phyloP scores from a whole-genome alignment of 2,113 vertebrate species.

The Procavia capensis region DNA sequence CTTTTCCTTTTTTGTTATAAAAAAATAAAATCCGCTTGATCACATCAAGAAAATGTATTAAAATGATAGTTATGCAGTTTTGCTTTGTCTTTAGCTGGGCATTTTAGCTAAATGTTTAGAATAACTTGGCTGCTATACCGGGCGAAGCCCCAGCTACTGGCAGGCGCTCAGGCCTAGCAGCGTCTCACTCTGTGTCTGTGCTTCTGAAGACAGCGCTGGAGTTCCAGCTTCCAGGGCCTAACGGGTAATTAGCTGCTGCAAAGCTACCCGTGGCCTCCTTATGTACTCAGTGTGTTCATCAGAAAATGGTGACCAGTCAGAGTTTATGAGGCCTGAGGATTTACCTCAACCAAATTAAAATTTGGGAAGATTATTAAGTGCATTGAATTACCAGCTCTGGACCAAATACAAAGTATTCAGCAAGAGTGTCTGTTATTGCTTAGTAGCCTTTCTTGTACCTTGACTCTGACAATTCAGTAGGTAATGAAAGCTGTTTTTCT shows the following conservation, averaged over 20 bases:
- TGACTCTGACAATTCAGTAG: constrained; percentile 6
- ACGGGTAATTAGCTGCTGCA: not conserved
- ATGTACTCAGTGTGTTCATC: constrained; percentile 9
- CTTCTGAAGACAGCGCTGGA: not conserved
- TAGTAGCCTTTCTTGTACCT: not conserved
- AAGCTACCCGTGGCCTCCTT: constrained; percentile 13
- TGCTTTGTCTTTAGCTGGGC: not conserved
- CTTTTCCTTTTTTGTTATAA: not conserved
- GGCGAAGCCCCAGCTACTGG: not conserved
- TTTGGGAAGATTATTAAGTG: not conserved
- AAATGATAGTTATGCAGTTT: not conserved
- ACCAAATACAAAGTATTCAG: not conserved
- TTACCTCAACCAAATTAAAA: constrained; percentile 46
- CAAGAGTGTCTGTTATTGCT: not conserved
- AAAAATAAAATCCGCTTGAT: not conserved
- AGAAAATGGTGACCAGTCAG: constrained; percentile 51
- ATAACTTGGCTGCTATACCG: not conserved
- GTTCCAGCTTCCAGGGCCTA: not conserved
- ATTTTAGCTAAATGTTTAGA: not conserved
- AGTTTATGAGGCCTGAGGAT: constrained; percentile 54
- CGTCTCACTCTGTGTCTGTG: not conserved
- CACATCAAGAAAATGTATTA: not conserved
- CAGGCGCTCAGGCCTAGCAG: not conserved
- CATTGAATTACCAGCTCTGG: not conserved
- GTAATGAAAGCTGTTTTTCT: not conserved